Conservation (phyloP, 30 jellyfish, hydroid and myxozoan genomes). For the Aurelia sp. region DNA sequence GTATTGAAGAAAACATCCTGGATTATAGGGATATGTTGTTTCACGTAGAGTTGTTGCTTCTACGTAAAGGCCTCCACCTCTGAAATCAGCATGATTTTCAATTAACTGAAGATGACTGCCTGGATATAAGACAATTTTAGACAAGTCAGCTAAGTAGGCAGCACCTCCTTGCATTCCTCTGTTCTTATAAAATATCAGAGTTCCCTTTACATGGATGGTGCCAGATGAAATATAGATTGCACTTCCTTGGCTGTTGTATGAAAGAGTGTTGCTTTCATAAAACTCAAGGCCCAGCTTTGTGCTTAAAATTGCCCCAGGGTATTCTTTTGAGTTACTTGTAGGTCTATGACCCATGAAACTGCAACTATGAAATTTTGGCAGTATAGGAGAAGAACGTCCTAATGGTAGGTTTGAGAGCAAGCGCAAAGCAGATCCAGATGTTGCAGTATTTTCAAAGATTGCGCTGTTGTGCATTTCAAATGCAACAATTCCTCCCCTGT, state of each 20-base stretch:
- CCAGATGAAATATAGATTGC: constrained; percentile 69
- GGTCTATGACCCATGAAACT: constrained; percentile 46
- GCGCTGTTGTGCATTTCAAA: constrained; percentile 47
- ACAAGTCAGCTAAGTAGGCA: constrained; percentile 56
- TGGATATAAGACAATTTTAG: constrained; percentile 44
- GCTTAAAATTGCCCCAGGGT: constrained; percentile 72
- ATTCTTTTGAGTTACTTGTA: constrained; percentile 54
- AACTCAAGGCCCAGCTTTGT: constrained; percentile 60
- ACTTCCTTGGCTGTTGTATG: constrained; percentile 51
- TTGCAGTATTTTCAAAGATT: constrained; percentile 48
- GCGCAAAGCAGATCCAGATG: constrained; percentile 76
- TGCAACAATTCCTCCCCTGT: constrained; percentile 29
- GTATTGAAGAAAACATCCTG: constrained; percentile 74
- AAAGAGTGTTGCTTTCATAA: constrained; percentile 24
- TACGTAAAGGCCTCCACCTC: constrained; percentile 73
- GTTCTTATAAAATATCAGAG: constrained; percentile 21
- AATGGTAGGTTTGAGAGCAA: constrained; percentile 51
- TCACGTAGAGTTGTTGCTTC: constrained; percentile 61
- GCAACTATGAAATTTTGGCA: constrained; percentile 47
- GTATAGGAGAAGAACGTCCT: constrained; percentile 32
- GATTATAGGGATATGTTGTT: constrained; percentile 73
- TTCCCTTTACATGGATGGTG: constrained; percentile 51
- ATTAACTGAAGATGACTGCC: constrained; percentile 35
- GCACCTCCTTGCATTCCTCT: constrained; percentile 71
- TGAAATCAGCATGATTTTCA: constrained; percentile 64